These are phyloP conservation scores for Sinodicranocentrus sp. DNA, from an alignment of 2,888 invertebrate species.

Conservation along the genomic window DNA sequence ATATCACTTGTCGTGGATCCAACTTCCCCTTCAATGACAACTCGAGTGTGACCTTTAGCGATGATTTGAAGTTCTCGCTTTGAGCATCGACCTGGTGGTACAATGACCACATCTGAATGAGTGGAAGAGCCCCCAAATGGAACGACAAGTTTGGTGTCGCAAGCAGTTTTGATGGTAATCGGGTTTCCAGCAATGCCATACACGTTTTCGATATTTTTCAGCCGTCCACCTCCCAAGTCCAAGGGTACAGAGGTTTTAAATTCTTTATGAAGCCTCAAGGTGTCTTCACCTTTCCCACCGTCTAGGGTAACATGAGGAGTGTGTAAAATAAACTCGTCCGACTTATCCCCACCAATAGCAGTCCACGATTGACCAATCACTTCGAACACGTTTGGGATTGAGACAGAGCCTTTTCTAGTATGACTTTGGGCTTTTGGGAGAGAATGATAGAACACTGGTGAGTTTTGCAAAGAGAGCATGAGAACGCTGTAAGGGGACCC, in stretches of 20 bases:
- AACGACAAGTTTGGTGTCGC: neutral
- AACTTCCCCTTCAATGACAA: neutral
- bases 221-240: neutral
- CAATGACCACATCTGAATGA: neutral
- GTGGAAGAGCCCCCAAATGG: constrained; percentile 1
- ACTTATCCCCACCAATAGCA: neutral
- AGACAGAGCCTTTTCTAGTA: neutral
- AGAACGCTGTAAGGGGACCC: neutral
- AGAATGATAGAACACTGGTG: constrained; percentile 7
- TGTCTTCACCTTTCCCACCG: constrained; percentile 1
- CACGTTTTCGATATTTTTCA: constrained; percentile 16
- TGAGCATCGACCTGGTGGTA: neutral
- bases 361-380: constrained; percentile 2
- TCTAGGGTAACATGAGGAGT: neutral
- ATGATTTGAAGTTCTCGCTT: constrained; percentile 5
- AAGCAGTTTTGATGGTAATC: neutral
- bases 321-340: constrained; percentile 14
- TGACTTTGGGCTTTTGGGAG: neutral
- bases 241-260: neutral
- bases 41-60: neutral
- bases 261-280: neutral
- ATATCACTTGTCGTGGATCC: neutral
- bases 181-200: neutral
- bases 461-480: neutral
- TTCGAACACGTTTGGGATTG: neutral